Base-by-base conservation (phyloP, 2,888 invertebrate species). In the Clistopyga incitator region DNA sequence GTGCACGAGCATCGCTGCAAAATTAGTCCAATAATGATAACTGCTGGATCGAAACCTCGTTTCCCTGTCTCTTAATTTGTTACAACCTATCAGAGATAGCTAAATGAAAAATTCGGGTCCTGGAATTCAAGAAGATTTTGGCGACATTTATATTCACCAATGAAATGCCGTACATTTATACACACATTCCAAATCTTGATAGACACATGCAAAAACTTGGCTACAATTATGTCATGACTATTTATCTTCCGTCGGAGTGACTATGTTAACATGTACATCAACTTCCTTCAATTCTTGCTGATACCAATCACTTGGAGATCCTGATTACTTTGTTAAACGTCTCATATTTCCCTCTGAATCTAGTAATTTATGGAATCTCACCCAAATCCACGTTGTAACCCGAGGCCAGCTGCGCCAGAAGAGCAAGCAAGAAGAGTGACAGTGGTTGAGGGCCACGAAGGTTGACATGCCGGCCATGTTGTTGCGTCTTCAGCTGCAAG, bases 371-470 rank as follows among this genome's bases (percentile, higher is more conserved):
- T 38, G 47, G 67, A 70, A 79, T 85, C 92, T 91, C 77, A 92
- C 92, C 92, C 82, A 91, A 81, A 86, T 91, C 91, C 82, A 91
- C 78, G 86, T 88, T 86, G 47, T 77, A 81, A 68, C 87, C 87
- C 68, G 86, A 87, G 61, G 87, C 86, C 82, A 92, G 87, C 82
- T 89, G 81, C 78, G 86, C 89, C 87, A 91, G 86, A 65, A 92
- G 88, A 70, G 89, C 86, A 81, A 91, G 85, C 65, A 77, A 75
- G 78, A 85, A 87, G 87, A 92, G 87, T 71, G 91, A 88, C 81
- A 92, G 87, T 87, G 89, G 86, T 81, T 89, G 88, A 85, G 89
- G 88, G 85, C 77, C 75, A 50, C 90, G 88, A 85, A 86, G 83
- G 80, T 79, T 88, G 87, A 86, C 82, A 86, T 87, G 87, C 52